Evolutionary conservation across 2,797 vertebrate genomes (phyloP), one percentile per base, ranked within the genome.

Genomic region (Acanthis flammea): DNA sequence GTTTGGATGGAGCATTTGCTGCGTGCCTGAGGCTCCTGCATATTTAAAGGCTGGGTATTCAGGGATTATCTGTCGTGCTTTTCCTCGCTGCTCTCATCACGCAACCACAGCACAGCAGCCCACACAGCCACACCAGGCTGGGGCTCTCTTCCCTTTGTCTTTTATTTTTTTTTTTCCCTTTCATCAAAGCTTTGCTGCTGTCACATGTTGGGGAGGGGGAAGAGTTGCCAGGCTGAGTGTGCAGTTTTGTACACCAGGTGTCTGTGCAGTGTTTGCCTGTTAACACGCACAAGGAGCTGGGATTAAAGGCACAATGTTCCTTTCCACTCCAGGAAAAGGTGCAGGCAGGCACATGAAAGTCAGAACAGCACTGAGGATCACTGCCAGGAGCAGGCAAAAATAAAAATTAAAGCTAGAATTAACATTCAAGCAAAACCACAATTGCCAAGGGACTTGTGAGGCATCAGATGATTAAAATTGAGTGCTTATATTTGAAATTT

Each of bases 41-140:
- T 99, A 98, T 99, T 99, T 98, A 99, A 98, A 98, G 98, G 96
- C 97, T 97, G 96, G 97, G 98, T 97, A 98, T 98, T 98, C 98
- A 98, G 98, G 98, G 98, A 99, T 98, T 98, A 97, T 98, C 98
- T 98, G 98, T 98, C 98, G 95, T 98, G 98, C 98, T 98, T 97
- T 54, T 92, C 97, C 97, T 97, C 98, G 98, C 98, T 98, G 98
- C 98, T 98, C 96, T 96, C 96, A 98, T 98, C 98, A 99, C 98
- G 98, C 98, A 98, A 99, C 95, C 98, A 95, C 75, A 93, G 97
- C 95, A 96, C 95, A 96, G 97, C 95, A 97, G 86, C 88, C 97
- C 96, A 51, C 58, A 50, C 33, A 77, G 61, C 30, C 39, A 33
- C 35, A 72, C 54, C 45, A 73, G 80, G 63, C 44, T 86, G 85